Conservation (phyloP, 1,140 invertebrate species). For the Calosoma granatense region DNA sequence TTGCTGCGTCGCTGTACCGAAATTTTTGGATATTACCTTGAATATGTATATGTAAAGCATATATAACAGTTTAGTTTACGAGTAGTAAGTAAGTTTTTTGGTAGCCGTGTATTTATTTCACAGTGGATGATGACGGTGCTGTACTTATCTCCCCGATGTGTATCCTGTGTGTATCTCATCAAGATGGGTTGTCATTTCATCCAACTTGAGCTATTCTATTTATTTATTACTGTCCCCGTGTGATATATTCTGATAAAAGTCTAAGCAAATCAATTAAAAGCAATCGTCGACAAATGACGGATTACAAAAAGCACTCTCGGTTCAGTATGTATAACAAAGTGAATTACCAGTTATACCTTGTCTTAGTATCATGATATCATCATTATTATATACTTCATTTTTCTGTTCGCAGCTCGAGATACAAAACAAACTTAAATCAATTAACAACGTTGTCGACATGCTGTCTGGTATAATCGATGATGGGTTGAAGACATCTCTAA, state of each 20-base stretch:
- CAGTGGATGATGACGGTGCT: not conserved
- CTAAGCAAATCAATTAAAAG: not conserved
- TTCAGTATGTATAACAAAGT: constrained; percentile 12
- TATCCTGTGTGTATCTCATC: no score
- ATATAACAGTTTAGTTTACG: no score
- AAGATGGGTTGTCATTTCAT: constrained; percentile 16
- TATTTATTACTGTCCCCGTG: constrained; percentile 7
- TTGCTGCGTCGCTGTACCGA: no score
- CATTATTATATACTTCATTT: constrained; percentile 9
- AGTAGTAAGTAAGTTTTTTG: no score
- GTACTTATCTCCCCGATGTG: no score
- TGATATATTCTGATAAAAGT: not conserved
- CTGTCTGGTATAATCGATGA: constrained; percentile 66
- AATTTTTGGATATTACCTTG: no score
- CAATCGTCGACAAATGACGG: not conserved
- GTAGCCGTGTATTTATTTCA: not conserved
- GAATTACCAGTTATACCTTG: not conserved
- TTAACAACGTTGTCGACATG: constrained; percentile 76
- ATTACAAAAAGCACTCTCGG: not conserved
- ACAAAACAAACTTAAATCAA: constrained; percentile 70
- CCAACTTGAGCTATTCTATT: not conserved
- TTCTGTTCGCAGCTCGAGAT: constrained; percentile 58
- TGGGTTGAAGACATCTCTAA: constrained; percentile 19
- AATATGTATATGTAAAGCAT: no score
- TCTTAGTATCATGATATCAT: not conserved